A percentile compares a stretch with the other conserved stretches of the same genome.
These are phyloP conservation scores for Phalacrocorax carbo DNA, from an alignment of 2,113 vertebrate species.

Conservation along the genomic window DNA sequence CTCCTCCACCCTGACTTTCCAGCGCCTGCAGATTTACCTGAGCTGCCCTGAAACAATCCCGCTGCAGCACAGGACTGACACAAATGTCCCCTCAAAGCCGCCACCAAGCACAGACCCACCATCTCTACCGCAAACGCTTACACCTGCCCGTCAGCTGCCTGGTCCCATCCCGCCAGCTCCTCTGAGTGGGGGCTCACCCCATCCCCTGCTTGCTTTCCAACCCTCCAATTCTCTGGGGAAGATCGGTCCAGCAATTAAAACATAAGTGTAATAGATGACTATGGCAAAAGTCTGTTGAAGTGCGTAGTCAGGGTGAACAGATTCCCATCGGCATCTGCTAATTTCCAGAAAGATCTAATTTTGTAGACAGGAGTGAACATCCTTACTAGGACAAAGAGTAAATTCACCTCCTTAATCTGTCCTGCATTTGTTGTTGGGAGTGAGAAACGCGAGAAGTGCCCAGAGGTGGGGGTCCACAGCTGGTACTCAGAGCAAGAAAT, in stretches of 20 bases:
- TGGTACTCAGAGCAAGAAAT: not conserved
- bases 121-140: not conserved
- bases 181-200: not conserved
- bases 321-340: not conserved
- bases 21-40: conserved; percentile 21
- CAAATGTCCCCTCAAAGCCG: not conserved
- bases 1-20: not conserved
- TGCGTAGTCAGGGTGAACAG: not conserved
- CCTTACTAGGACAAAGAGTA: not conserved
- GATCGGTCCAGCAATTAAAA: not conserved
- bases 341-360: not conserved
- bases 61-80: not conserved
- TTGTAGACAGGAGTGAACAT: not conserved
- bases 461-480: not conserved
- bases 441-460: not conserved
- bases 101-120: not conserved
- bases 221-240: not conserved
- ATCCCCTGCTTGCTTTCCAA: not conserved
- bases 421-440: not conserved
- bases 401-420: not conserved
- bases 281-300: not conserved
- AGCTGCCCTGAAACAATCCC: not conserved
- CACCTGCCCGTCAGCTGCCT: not conserved
- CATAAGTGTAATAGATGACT: not conserved
- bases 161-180: rapidly evolving